Evolutionary conservation across 2,797 vertebrate species (phyloP).

Genomic region (Sebastes melanostomus): DNA sequence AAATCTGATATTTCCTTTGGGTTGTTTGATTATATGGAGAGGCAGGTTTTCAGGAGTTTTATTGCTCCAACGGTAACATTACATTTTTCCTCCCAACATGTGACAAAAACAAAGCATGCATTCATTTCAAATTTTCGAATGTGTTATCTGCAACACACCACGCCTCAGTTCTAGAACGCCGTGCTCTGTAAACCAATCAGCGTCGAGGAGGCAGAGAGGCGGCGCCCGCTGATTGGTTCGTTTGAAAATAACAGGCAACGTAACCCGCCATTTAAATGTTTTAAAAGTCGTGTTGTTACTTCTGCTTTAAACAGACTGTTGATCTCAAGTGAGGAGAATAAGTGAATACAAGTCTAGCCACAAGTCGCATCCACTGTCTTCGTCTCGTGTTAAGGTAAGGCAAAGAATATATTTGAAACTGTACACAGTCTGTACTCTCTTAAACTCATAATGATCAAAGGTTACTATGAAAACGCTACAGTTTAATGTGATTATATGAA

Average conservation of each 20-base stretch:
- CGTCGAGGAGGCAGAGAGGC: not conserved
- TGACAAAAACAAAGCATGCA: not conserved
- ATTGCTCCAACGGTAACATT: not conserved
- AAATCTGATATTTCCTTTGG: no score
- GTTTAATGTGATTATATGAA: not conserved
- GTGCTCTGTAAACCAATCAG: conserved; percentile 67
- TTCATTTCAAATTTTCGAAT: conserved; percentile 62
- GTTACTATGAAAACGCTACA: not conserved
- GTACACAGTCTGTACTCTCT: accelerated
- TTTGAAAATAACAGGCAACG: conserved; percentile 74
- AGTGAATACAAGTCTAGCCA: not conserved
- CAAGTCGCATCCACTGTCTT: not conserved
- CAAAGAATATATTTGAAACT: not conserved
- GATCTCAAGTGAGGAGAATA: not conserved
- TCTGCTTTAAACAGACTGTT: not conserved
- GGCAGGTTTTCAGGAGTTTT: not conserved
- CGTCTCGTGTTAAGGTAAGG: conserved; percentile 36
- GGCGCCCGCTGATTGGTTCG: conserved; percentile 68
- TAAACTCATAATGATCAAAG: accelerated
- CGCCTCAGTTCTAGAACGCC: conserved; percentile 34
- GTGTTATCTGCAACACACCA: not conserved
- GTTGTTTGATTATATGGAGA: not conserved
- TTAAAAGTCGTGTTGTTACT: conserved; percentile 38
- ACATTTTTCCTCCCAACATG: not conserved
- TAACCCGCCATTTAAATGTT: conserved; percentile 78